Conservation (phyloP, 2,113 vertebrate species). For the Nothoprocta pentlandii region DNA sequence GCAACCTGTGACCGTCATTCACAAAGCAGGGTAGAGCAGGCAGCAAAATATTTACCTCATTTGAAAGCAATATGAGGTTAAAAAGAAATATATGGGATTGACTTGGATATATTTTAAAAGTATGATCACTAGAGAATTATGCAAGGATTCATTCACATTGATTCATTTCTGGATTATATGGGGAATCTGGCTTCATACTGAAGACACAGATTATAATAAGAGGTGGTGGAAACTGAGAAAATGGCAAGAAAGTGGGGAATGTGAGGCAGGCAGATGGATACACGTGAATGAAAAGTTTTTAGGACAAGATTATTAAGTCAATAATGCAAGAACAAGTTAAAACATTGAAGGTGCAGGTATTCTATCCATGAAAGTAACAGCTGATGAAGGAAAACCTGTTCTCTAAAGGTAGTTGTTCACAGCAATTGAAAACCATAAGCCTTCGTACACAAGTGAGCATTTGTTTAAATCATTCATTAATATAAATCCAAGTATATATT, state of each 20-base stretch:
- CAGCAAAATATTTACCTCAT: not conserved
- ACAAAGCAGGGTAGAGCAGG: not conserved
- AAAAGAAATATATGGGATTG: not conserved
- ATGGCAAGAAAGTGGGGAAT: not conserved
- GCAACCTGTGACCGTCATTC: not conserved
- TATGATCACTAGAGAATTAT: not conserved
- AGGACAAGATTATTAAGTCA: not conserved
- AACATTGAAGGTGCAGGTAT: not conserved
- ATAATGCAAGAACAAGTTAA: not conserved
- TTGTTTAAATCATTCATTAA: not conserved
- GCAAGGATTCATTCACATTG: not conserved
- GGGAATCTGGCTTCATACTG: not conserved
- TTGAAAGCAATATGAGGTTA: not conserved
- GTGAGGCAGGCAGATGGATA: not conserved
- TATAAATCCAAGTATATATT: not conserved
- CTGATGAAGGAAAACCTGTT: not conserved
- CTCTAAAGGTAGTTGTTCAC: not conserved
- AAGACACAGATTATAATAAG: not conserved
- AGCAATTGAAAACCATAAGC: not conserved
- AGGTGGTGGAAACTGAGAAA: not conserved
- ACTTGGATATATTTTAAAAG: not conserved
- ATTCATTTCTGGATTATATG: not conserved
- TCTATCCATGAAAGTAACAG: not conserved
- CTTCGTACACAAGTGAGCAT: not conserved
- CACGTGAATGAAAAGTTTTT: not conserved